phyloP scores from a whole-genome alignment of 2,888 invertebrate genomes.

The Pasiphila rectangulata region DNA sequence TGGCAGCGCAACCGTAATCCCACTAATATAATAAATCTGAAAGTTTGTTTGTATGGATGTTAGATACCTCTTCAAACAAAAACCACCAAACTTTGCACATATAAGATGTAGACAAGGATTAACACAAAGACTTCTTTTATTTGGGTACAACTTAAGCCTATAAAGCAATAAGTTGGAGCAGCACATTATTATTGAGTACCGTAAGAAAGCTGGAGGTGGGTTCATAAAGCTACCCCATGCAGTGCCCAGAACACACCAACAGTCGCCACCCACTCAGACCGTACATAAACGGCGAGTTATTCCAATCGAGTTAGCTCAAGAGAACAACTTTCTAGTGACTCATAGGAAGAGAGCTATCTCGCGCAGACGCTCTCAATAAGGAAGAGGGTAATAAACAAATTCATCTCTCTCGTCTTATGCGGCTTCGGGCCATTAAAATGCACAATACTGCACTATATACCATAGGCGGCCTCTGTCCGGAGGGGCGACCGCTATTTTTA shows the following conservation, averaged over 20 bases:
- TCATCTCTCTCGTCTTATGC: conserved; percentile 79
- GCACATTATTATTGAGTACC: conserved; percentile 4
- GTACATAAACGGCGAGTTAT: conserved; percentile 54
- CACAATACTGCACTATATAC: conserved; percentile 79
- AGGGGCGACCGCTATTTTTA: conserved; percentile 74
- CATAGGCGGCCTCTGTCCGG: conserved; percentile 56
- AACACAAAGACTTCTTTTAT: no score
- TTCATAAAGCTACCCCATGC: conserved; percentile 32
- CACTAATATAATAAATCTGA: no score
- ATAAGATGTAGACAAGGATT: no score
- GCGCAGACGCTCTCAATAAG: conserved; percentile 79
- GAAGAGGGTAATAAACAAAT: conserved; percentile 81
- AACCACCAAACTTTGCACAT: no score
- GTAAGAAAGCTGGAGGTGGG: conserved; percentile 15
- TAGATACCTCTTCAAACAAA: no score
- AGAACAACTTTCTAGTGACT: conserved; percentile 79
- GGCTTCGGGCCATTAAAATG: conserved; percentile 75
- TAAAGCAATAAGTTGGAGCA: not conserved
- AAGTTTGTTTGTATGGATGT: no score
- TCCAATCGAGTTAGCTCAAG: conserved; percentile 70
- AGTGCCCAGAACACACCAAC: conserved; percentile 25
- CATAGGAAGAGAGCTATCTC: conserved; percentile 80
- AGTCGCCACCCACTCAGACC: conserved; percentile 42
- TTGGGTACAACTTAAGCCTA: no score
- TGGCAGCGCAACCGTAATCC: no score